These are phyloP conservation scores for Gorsachius magnificus DNA, from an alignment of 2,797 vertebrate genomes.

Conservation along the genomic window DNA sequence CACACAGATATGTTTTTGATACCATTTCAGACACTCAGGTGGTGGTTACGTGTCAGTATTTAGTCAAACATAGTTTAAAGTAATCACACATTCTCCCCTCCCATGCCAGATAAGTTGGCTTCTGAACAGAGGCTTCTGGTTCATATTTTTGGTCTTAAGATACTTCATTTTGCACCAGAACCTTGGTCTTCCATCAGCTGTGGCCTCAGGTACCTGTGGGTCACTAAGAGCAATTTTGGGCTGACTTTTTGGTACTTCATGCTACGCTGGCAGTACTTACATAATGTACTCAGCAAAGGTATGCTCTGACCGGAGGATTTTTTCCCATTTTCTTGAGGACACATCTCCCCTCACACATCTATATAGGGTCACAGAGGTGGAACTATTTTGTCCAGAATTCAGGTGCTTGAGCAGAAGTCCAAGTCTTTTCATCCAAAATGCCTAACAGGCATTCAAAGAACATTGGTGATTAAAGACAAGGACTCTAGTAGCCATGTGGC, in stretches of 20 bases:
- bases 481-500: neutral
- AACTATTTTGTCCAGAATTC: slow-evolving; percentile 27
- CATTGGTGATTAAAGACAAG: neutral
- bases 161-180: neutral
- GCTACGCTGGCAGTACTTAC: too few relatives aligned
- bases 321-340: neutral
- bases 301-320: neutral
- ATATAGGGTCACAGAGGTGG: neutral
- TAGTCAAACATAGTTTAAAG: neutral
- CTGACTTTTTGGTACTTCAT: neutral
- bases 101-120: neutral
- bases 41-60: neutral
- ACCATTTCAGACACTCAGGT: neutral
- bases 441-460: neutral
- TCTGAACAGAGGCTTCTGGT: neutral
- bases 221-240: neutral
- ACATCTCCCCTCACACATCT: neutral
- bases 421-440: neutral
- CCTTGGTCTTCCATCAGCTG: neutral
- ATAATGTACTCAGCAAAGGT: neutral
- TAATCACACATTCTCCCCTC: neutral
- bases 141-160: neutral
- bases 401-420: neutral
- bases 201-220: neutral
- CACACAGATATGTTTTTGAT: neutral